These are phyloP conservation scores for Aplodontia rufa DNA, from an alignment of 2,113 vertebrate genomes.

Conservation along the genomic window DNA sequence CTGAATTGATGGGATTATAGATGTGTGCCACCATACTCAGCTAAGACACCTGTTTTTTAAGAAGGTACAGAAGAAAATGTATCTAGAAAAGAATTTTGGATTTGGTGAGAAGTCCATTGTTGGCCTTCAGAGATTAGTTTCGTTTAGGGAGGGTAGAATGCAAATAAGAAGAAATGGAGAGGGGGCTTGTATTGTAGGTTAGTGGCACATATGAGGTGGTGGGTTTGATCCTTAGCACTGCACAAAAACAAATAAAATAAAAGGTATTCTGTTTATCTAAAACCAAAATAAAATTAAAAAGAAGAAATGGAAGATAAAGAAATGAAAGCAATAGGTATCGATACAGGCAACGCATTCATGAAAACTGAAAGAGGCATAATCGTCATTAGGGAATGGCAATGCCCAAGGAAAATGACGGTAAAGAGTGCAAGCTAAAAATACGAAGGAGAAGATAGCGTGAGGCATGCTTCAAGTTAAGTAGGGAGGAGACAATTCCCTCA, in stretches of 20 bases:
- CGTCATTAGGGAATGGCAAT: not conserved
- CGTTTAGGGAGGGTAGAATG: not conserved
- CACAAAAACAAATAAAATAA: too few species aligned
- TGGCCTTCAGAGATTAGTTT: not conserved
- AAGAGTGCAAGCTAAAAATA: not conserved
- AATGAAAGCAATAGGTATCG: not conserved
- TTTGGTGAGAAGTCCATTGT: not conserved
- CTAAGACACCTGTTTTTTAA: not conserved
- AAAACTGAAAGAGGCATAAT: not conserved
- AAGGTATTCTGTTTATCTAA: too few species aligned
- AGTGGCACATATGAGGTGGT: too few species aligned
- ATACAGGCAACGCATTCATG: not conserved
- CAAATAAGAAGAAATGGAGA: not conserved
- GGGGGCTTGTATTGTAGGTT: too few species aligned
- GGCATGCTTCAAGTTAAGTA: not conserved
- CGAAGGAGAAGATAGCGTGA: not conserved
- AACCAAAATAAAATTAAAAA: too few species aligned
- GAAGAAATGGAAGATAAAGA: not conserved
- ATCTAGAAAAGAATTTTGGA: not conserved
- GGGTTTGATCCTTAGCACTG: too few species aligned
- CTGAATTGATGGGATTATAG: too few species aligned
- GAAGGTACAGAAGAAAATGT: not conserved
- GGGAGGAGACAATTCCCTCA: not conserved
- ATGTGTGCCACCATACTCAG: too few species aligned
- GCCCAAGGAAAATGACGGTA: not conserved